A percentile compares a stretch with the other conserved stretches of the same genome.
phyloP scores from a whole-genome alignment of 2,797 vertebrate genomes.

The Ceryle rudis region DNA sequence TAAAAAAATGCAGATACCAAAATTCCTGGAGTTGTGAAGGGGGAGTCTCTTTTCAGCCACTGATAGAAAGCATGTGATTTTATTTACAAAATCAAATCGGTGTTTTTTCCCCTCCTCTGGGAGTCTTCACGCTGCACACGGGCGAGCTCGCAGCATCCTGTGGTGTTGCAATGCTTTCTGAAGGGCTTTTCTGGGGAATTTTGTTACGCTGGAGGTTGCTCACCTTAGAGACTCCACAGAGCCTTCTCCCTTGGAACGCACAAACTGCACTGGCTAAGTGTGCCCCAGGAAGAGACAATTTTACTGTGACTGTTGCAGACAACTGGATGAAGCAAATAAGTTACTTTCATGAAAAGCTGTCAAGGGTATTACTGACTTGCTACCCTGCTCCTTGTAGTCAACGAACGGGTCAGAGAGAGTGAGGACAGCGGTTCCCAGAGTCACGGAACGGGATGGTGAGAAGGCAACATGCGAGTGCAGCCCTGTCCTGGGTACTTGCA shows the following conservation, averaged over 20 bases:
- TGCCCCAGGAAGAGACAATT: neutral
- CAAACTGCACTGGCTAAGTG: neutral
- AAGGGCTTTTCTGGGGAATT: neutral
- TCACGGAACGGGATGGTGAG: neutral
- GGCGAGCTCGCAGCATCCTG: neutral
- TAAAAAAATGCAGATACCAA: conserved; percentile 6
- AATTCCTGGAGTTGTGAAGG: conserved; percentile 30
- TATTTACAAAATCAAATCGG: conserved; percentile 31
- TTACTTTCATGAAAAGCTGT: neutral
- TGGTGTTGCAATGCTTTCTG: neutral
- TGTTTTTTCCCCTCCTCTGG: neutral
- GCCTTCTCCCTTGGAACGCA: neutral
- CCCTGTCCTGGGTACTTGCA: neutral
- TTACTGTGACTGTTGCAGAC: neutral
- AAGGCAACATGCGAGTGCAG: neutral
- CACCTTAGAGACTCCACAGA: neutral
- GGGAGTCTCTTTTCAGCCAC: neutral
- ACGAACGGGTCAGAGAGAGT: neutral
- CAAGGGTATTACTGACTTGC: neutral
- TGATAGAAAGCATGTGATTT: conserved; percentile 10
- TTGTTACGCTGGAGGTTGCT: neutral
- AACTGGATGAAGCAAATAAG: conserved; percentile 1
- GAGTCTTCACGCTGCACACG: neutral
- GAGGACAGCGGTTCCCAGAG: neutral
- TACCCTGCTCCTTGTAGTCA: neutral